Conservation (phyloP, 1,140 invertebrate genomes). For the Zaprionus ghesquierei region DNA sequence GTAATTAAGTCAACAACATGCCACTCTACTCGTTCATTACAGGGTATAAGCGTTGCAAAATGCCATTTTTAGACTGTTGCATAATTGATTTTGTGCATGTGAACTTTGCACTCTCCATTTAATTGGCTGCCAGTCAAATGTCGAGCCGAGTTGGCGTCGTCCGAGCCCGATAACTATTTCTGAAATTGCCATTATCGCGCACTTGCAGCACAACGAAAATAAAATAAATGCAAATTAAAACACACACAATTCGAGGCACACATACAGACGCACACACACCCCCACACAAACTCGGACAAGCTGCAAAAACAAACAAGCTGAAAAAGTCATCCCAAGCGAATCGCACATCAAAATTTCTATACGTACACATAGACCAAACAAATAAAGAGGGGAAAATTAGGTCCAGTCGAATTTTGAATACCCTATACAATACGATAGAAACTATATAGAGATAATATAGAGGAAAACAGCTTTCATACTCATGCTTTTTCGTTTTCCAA, state of each 20-base stretch:
- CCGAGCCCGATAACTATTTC: constrained; percentile 5
- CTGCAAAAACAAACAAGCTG: constrained; percentile 2
- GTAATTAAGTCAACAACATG: background rate
- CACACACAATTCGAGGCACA: constrained; percentile 15
- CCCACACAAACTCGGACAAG: background rate
- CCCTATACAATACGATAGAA: too few species aligned
- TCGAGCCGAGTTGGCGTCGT: constrained; percentile 24
- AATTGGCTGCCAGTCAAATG: constrained; percentile 68
- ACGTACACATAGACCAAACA: background rate
- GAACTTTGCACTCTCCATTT: constrained; percentile 27
- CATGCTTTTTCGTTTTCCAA: too few species aligned
- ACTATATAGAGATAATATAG: too few species aligned
- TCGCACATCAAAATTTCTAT: constrained; percentile 9
- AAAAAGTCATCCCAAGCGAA: constrained; percentile 14
- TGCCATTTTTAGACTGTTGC: constrained; percentile 15
- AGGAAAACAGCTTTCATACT: too few species aligned
- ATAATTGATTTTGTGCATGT: constrained; percentile 36
- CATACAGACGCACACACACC: background rate
- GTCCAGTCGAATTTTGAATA: background rate
- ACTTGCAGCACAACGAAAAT: constrained; percentile 20
- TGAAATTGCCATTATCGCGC: constrained; percentile 34
- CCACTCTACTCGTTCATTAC: background rate
- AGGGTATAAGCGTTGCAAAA: background rate
- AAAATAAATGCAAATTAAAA: constrained; percentile 34
- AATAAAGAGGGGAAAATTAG: background rate